Evolutionary conservation across 2,888 invertebrate species (phyloP).

Genomic region (Colletes collaris): DNA sequence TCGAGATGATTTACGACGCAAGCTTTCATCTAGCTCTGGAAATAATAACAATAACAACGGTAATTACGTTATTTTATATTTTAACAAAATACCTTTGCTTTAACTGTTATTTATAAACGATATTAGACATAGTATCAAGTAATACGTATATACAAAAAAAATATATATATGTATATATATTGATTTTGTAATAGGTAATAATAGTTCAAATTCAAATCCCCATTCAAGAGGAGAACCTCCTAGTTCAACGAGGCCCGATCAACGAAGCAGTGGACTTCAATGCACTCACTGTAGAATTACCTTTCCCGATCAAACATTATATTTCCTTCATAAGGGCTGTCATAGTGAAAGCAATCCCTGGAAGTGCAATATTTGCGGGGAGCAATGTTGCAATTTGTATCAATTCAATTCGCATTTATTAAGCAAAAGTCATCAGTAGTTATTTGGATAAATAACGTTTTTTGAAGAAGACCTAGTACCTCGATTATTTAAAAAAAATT

Average conservation of each 20-base stretch:
- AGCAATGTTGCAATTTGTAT: slow-evolving; percentile 96
- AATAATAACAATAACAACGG: slow-evolving; percentile 69
- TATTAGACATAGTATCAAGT: background rate
- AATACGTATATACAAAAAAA: background rate
- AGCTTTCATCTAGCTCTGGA: slow-evolving; percentile 86
- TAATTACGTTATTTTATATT: slow-evolving; percentile 16
- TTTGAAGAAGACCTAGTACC: slow-evolving; percentile 24
- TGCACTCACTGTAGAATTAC: slow-evolving; percentile 95
- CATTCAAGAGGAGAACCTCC: slow-evolving; percentile 84
- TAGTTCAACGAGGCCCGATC: slow-evolving; percentile 89
- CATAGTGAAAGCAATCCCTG: slow-evolving; percentile 98
- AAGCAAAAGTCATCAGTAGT: slow-evolving; percentile 93
- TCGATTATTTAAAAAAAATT: slow-evolving; percentile 39
- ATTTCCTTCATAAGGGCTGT: slow-evolving; percentile 98
- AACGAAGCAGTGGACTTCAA: slow-evolving; percentile 86
- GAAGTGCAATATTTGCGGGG: slow-evolving; percentile 99
- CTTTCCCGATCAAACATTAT: slow-evolving; percentile 97
- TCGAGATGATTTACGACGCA: slow-evolving; percentile 92
- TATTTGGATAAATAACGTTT: slow-evolving; percentile 18
- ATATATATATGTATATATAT: slow-evolving; percentile 9
- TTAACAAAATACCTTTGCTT: background rate
- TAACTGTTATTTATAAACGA: background rate
- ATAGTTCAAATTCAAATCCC: slow-evolving; percentile 75
- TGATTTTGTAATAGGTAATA: slow-evolving; percentile 61
- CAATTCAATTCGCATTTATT: slow-evolving; percentile 98